These are phyloP conservation scores for Netelia melanura DNA, from an alignment of 2,888 invertebrate species.

Conservation along the genomic window DNA sequence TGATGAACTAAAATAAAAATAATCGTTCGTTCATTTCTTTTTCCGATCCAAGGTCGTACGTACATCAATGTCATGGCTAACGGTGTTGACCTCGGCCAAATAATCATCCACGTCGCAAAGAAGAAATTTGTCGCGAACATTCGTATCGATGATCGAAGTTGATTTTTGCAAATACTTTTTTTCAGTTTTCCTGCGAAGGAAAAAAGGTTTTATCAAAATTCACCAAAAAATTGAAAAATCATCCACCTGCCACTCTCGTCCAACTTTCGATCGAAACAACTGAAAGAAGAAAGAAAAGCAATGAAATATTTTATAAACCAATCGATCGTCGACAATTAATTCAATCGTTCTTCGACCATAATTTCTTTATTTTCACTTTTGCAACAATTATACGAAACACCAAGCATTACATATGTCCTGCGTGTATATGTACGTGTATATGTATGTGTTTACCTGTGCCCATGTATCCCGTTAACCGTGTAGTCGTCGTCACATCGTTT, in stretches of 20 bases:
- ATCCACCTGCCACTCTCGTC: too few relatives aligned
- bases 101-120: conserved; percentile 10
- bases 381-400: background rate
- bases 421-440: background rate
- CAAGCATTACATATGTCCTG: background rate
- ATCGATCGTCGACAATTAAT: too few relatives aligned
- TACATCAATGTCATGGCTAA: conserved; percentile 68
- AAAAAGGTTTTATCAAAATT: too few relatives aligned
- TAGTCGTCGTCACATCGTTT: too few relatives aligned
- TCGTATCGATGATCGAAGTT: background rate
- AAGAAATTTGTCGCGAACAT: background rate
- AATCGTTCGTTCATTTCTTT: background rate
- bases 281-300: too few relatives aligned
- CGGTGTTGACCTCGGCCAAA: conserved; percentile 67
- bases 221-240: too few relatives aligned
- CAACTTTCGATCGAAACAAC: too few relatives aligned
- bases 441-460: background rate
- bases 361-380: background rate
- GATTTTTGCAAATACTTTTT: background rate
- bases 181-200: background rate
- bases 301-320: too few relatives aligned
- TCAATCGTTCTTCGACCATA: too few relatives aligned
- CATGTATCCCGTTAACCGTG: too few relatives aligned
- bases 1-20: background rate
- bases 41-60: conserved; percentile 63